These are phyloP conservation scores for Elmis aenea DNA, from an alignment of 2,888 invertebrate species.

Conservation along the genomic window DNA sequence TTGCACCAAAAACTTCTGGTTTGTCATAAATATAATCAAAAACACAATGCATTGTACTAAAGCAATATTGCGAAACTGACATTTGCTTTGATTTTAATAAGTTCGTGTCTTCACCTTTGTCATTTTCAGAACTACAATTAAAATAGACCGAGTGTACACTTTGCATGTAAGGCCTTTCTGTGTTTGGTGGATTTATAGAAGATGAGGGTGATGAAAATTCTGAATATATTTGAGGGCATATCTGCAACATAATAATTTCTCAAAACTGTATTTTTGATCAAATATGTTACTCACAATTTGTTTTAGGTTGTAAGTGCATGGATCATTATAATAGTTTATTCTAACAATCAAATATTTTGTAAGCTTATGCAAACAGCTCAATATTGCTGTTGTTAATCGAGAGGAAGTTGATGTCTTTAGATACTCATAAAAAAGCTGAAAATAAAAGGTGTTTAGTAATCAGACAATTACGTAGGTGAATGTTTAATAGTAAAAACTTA, in stretches of 20 bases:
- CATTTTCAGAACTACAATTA: slow-evolving; percentile 20
- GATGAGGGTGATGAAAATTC: slow-evolving; percentile 4
- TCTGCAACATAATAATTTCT: slow-evolving; percentile 2
- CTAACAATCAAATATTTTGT: slow-evolving; percentile 46
- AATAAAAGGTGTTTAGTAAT: slow-evolving; percentile 7
- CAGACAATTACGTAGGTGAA: neutral
- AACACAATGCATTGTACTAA: slow-evolving; percentile 41
- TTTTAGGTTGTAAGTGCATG: slow-evolving; percentile 47
- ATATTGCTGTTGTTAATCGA: slow-evolving; percentile 42
- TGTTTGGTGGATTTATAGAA: neutral
- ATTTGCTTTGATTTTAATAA: slow-evolving; percentile 45
- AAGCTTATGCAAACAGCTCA: slow-evolving; percentile 47
- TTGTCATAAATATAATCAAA: slow-evolving; percentile 37
- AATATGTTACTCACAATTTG: slow-evolving; percentile 38
- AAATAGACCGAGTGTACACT: neutral
- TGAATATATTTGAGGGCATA: slow-evolving; percentile 6
- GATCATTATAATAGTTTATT: slow-evolving; percentile 50
- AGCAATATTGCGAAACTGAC: slow-evolving; percentile 47
- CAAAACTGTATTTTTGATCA: no score
- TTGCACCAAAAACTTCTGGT: slow-evolving; percentile 27
- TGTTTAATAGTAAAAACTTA: neutral
- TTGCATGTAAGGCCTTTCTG: slow-evolving; percentile 4
- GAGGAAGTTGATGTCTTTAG: slow-evolving; percentile 33
- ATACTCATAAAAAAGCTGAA: slow-evolving; percentile 41
- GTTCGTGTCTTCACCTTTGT: slow-evolving; percentile 37